These are phyloP conservation scores for Prosapia bicincta DNA, from an alignment of 2,888 invertebrate species.

Conservation along the genomic window DNA sequence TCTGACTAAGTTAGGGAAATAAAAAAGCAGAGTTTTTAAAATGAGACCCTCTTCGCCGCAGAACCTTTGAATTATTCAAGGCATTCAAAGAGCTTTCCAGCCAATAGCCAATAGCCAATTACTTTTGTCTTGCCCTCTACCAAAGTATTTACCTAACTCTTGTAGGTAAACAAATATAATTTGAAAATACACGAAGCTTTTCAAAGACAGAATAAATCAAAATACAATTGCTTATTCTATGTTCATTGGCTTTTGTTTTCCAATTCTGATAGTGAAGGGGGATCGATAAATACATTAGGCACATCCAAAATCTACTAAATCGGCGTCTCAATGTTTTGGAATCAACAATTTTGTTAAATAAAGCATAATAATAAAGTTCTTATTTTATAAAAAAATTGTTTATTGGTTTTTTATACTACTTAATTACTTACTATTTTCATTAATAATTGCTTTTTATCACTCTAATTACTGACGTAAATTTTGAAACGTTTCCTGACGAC, in stretches of 20 bases:
- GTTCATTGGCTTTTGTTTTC: background rate
- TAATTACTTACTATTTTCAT: too few relatives aligned
- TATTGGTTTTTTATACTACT: too few relatives aligned
- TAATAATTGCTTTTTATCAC: too few relatives aligned
- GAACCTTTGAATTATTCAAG: background rate
- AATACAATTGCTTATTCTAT: background rate
- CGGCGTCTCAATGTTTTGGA: too few relatives aligned
- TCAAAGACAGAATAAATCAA: background rate
- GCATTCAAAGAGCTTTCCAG: background rate
- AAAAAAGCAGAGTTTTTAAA: background rate
- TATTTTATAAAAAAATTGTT: too few relatives aligned
- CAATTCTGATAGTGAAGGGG: too few relatives aligned
- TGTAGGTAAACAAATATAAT: background rate
- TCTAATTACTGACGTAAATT: too few relatives aligned
- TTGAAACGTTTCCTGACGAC: too few relatives aligned
- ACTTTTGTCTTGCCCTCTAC: background rate
- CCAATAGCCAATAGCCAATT: background rate
- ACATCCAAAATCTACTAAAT: too few relatives aligned
- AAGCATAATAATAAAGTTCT: too few relatives aligned
- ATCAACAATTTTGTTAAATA: too few relatives aligned
- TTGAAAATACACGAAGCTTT: background rate
- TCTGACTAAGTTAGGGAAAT: background rate
- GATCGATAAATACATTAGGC: too few relatives aligned
- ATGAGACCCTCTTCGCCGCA: background rate
- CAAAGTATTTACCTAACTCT: background rate